phyloP scores from a whole-genome alignment of 2,113 vertebrate species.

The Oryctolagus cuniculus region mOryCun1.1 NC_091434.1:83486501-83487000 shows the following conservation, averaged over 20 bases:
- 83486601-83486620: slow-evolving; percentile 61
- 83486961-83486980: neutral
- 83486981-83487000: slow-evolving; percentile 35
- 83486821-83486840: neutral
- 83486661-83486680: slow-evolving; percentile 53
- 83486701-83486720: neutral
- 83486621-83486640: slow-evolving; percentile 50
- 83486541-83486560: slow-evolving; percentile 73
- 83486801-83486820: slow-evolving; percentile 7
- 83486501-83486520: slow-evolving; percentile 82
- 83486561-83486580: slow-evolving; percentile 64
- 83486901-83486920: slow-evolving; percentile 56
- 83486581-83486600: slow-evolving; percentile 41
- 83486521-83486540: slow-evolving; percentile 82
- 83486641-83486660: slow-evolving; percentile 31
- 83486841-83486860: slow-evolving; percentile 23
- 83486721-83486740: slow-evolving; percentile 27
- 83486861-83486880: neutral
- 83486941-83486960: neutral
- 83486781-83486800: slow-evolving; percentile 1
- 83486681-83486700: slow-evolving; percentile 18
- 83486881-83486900: slow-evolving; percentile 51
- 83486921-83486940: slow-evolving; percentile 35
- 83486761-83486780: neutral
- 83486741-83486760: slow-evolving; percentile 39